Evolutionary conservation across 2,888 invertebrate species (phyloP).

Genomic region (Plagodis dolabraria): DNA sequence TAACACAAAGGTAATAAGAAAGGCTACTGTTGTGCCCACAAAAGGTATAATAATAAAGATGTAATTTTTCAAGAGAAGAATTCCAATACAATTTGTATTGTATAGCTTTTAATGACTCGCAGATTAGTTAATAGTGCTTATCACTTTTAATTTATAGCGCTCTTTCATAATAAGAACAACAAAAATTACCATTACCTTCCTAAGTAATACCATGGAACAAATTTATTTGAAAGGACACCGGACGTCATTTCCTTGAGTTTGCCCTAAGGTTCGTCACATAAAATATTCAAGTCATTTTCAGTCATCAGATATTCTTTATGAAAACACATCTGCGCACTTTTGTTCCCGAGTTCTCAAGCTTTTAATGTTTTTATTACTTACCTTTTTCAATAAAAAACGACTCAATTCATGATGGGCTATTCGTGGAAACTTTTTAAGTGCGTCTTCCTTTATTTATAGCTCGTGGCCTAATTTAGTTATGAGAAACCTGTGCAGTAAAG

Average conservation of each 20-base stretch:
- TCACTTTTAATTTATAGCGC: too few relatives aligned
- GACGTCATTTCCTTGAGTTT: constrained; percentile 7
- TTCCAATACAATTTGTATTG: too few relatives aligned
- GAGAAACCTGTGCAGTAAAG: too few relatives aligned
- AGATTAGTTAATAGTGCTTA: too few relatives aligned
- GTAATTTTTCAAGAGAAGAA: too few relatives aligned
- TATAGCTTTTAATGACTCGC: too few relatives aligned
- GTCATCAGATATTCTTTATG: constrained; percentile 6
- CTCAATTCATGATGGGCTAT: background rate
- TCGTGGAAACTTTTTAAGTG: constrained; percentile 5
- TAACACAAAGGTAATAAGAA: constrained; percentile 1
- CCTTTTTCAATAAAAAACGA: constrained; percentile 20
- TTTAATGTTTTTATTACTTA: constrained; percentile 14
- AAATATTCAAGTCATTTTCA: constrained; percentile 13
- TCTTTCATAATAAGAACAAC: too few relatives aligned
- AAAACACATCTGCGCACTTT: constrained; percentile 7
- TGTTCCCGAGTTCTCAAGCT: constrained; percentile 13
- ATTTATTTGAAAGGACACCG: too few relatives aligned
- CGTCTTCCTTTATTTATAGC: constrained; percentile 4
- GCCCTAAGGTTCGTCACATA: background rate
- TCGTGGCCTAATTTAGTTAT: too few relatives aligned
- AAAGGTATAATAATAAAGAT: too few relatives aligned
- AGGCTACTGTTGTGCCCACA: background rate
- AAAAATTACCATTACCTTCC: too few relatives aligned
- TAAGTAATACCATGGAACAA: too few relatives aligned